These are phyloP conservation scores for Aphrocallistes beatrix DNA, from an alignment of 37 sponge, comb jelly and placozoan genomes.

Conservation along the genomic window DNA sequence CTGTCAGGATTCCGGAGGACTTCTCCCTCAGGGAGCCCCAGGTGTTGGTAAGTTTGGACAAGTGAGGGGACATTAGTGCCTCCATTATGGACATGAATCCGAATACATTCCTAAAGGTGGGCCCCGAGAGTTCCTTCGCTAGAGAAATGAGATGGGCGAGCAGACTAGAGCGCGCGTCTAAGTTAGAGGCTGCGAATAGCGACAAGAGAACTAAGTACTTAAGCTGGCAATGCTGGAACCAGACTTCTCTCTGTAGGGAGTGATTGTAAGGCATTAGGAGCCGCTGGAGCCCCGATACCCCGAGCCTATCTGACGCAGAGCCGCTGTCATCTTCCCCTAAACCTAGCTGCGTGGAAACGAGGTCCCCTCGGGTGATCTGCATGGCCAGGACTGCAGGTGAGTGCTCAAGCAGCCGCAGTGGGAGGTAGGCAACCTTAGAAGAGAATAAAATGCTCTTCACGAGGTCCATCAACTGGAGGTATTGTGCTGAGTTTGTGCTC, in stretches of 20 bases:
- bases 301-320: background rate
- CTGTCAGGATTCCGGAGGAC: background rate
- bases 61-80: background rate
- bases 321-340: background rate
- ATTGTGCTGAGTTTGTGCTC: background rate
- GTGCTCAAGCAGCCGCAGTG: constrained; percentile 52
- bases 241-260: background rate
- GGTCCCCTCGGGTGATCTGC: background rate
- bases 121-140: background rate
- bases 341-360: background rate
- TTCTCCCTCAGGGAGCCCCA: background rate
- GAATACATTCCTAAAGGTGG: background rate
- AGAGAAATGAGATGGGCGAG: background rate
- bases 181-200: background rate
- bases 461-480: background rate
- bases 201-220: background rate
- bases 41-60: background rate
- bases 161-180: background rate
- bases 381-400: background rate
- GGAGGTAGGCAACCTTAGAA: constrained; percentile 35
- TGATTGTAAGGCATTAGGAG: background rate
- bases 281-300: background rate
- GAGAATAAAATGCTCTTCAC: constrained; percentile 23
- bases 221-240: background rate
- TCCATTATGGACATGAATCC: constrained; percentile 1